Conservation (phyloP, 1,140 invertebrate species). For the Leptinotarsa lineolata region DNA sequence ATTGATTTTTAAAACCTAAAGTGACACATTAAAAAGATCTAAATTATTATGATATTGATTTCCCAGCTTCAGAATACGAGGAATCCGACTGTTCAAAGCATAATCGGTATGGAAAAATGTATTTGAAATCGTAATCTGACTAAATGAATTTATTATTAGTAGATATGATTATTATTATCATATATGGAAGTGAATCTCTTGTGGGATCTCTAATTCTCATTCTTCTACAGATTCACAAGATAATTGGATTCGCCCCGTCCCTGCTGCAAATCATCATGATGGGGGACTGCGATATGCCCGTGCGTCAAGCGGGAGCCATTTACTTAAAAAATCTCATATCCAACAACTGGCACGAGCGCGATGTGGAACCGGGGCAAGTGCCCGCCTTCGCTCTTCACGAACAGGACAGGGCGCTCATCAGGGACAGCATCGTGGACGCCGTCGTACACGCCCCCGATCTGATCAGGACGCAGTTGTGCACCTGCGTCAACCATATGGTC, state of each 20-base stretch:
- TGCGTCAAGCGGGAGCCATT: constrained; percentile 93
- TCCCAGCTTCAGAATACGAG: no score
- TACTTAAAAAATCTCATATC: constrained; percentile 96
- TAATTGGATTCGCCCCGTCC: constrained; percentile 92
- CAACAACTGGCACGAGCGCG: constrained; percentile 86
- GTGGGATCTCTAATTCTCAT: background rate
- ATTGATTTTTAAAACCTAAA: no score
- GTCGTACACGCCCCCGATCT: constrained; percentile 90
- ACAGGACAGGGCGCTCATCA: constrained; percentile 88
- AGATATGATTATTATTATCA: no score
- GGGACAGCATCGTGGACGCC: constrained; percentile 93
- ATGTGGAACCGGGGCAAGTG: constrained; percentile 72
- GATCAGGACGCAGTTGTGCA: constrained; percentile 86
- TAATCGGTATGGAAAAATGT: no score
- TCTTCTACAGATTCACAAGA: constrained; percentile 82
- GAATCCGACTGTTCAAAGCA: no score
- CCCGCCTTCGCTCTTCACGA: constrained; percentile 90
- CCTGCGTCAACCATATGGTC: constrained; percentile 90
- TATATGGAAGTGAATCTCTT: no score
- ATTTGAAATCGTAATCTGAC: no score
- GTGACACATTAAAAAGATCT: no score
- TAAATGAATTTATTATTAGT: no score
- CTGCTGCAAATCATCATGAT: constrained; percentile 93
- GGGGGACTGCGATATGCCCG: constrained; percentile 84
- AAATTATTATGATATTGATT: no score